Percentiles rank a stretch among this genome's conserved stretches.
These are phyloP conservation scores for Cygnus buccinator DNA, from an alignment of 2,113 vertebrate genomes.

Conservation along the genomic window DNA sequence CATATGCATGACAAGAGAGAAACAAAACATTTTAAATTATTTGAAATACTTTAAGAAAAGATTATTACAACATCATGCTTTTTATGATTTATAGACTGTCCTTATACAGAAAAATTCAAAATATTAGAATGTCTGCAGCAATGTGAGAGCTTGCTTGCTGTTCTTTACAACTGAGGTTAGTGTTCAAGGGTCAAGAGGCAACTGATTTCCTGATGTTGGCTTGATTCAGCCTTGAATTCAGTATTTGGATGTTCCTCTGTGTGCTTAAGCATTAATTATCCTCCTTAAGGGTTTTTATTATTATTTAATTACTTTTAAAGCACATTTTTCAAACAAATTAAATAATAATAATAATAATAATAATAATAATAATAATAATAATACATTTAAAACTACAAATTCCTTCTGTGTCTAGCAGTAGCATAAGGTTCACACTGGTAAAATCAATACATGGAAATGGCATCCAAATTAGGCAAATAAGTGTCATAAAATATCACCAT, in stretches of 20 bases:
- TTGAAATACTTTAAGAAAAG: not conserved
- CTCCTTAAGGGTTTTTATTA: not conserved
- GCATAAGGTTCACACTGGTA: not conserved
- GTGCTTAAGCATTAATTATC: not conserved
- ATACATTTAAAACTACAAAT: not conserved
- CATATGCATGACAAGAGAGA: not conserved
- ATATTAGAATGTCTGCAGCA: not conserved
- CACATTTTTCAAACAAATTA: not conserved
- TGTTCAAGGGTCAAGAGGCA: not conserved
- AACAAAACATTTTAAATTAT: not conserved
- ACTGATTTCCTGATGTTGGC: not conserved
- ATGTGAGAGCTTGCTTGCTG: not conserved
- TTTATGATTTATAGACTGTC: not conserved
- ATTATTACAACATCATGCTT: not conserved
- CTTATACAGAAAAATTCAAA: not conserved
- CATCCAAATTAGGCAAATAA: slow-evolving; percentile 21
- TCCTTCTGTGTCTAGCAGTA: not conserved
- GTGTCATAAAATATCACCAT: slow-evolving; percentile 20
- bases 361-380: not conserved
- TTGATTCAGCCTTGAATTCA: not conserved
- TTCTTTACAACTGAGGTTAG: not conserved
- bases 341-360: not conserved
- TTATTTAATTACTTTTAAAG: not conserved
- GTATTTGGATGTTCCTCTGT: not conserved
- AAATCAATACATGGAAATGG: not conserved